Evolutionary conservation across 2,888 invertebrate genomes (phyloP).

Genomic region (Rhodophaea formosa): DNA sequence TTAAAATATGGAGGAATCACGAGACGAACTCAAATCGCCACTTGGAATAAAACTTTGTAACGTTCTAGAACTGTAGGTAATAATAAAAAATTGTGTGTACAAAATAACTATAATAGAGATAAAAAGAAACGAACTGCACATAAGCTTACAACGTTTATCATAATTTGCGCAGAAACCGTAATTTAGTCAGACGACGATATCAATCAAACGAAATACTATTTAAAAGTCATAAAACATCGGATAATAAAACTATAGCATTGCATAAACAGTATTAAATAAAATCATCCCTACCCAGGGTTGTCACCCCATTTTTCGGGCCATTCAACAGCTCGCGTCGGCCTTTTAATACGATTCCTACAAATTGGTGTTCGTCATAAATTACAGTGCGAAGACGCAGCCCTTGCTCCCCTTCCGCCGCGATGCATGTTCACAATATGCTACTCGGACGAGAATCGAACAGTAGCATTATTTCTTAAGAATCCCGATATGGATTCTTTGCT

Average conservation of each 20-base stretch:
- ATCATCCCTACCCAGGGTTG: constrained; percentile 42
- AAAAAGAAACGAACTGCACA: background rate
- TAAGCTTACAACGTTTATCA: background rate
- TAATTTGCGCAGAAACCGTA: background rate
- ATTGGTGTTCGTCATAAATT: constrained; percentile 75
- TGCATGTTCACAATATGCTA: constrained; percentile 29
- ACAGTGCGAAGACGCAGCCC: constrained; percentile 61
- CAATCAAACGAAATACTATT: constrained; percentile 19
- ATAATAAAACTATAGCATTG: constrained; percentile 32
- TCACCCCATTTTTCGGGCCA: constrained; percentile 74
- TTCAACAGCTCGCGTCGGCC: constrained; percentile 72
- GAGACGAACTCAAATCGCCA: no score
- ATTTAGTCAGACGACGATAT: background rate
- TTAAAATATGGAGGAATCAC: no score
- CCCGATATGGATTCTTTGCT: no score
- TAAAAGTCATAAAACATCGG: constrained; percentile 22
- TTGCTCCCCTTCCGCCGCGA: constrained; percentile 39
- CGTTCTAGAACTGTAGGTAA: background rate
- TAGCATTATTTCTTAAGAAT: no score
- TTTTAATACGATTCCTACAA: constrained; percentile 74
- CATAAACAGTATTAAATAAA: constrained; percentile 42
- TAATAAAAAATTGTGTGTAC: no score
- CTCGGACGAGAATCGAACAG: background rate
- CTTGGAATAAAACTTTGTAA: no score
- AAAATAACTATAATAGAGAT: no score